Evolutionary conservation across 2,797 vertebrate species (phyloP), one percentile per base, ranked within the genome.

Genomic region (Aldrovandia affinis): DNA sequence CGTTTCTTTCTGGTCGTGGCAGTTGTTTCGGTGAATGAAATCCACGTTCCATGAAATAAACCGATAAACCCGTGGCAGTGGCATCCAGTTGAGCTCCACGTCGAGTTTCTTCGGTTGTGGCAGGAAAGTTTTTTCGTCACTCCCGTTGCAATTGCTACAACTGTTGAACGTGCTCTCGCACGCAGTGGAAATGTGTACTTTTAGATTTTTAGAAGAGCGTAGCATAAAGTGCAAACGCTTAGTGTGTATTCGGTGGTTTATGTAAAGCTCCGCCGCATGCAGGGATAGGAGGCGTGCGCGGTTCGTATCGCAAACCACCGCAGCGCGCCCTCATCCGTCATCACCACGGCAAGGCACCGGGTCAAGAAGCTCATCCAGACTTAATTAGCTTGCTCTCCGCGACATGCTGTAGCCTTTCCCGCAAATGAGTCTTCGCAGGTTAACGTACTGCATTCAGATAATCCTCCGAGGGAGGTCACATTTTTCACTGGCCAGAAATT

Each of bases 381-480:
- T 88, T 92, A 92, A 93, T 95, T 92, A 92, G 90, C 90, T 86
- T 89, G 87, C 88, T 90, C 77, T 82, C 79, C 4, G 55, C 54
- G 63, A 86, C 87, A 81, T 59, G 28, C 83, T 73, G 80, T 84
- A 6, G 83, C 84, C 87, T 86, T 91, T 91, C 86, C 84, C 82
- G 82, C 63, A 79, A 88, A 92, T 93, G 85, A 88, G 93, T 95
- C 92, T 92, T 86, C 85, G 81, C 89, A 90, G 91, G 92, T 92
- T 92, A 91, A 86, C 83, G 14, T 55, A 50, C 65, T 20, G 88
- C 81, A 20, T 85, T 85, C 86, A 52, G 83, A 88, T 86, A 82
- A 83, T 92, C 89, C 22, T 93, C 86, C 85, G 84, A 86, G 22
- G 85, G 44, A 89, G 89, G 87, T 88, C 88, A 88, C 18, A 90